Percentiles rank a stretch among this genome's conserved stretches.
Conservation (phyloP, 2,113 vertebrate species). For the Psammodynastes pulverulentus region DNA sequence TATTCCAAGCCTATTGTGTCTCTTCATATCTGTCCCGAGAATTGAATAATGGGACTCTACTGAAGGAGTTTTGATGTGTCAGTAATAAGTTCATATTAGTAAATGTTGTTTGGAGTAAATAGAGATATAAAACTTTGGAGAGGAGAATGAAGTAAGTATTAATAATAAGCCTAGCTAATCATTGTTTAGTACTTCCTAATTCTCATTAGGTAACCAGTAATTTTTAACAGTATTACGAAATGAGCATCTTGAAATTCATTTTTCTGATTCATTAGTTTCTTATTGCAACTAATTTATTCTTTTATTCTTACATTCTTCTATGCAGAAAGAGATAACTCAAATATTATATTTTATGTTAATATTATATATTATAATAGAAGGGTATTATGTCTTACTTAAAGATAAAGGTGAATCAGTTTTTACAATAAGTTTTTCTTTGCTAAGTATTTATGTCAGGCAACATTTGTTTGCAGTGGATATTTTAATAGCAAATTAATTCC, state of each 20-base stretch:
- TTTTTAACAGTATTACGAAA: neutral
- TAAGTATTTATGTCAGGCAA: neutral
- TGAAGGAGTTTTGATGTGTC: conserved; percentile 23
- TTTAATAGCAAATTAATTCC: neutral
- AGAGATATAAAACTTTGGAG: conserved; percentile 37
- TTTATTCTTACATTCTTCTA: too few relatives aligned
- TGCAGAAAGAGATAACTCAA: conserved; percentile 28
- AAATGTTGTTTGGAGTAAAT: conserved; percentile 46
- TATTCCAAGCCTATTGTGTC: neutral
- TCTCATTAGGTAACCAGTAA: neutral
- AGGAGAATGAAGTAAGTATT: conserved; percentile 50
- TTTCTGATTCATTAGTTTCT: conserved; percentile 61
- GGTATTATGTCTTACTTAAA: neutral
- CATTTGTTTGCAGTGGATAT: neutral
- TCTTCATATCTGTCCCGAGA: neutral
- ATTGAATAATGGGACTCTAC: neutral
- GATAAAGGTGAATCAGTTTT: neutral
- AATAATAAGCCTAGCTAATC: conserved; percentile 40
- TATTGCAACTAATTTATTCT: too few relatives aligned
- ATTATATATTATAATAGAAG: conserved; percentile 18
- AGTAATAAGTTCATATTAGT: conserved; percentile 41
- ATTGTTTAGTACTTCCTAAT: neutral
- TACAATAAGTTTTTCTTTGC: neutral
- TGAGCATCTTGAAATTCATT: conserved; percentile 19
- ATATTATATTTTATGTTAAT: conserved; percentile 34